phyloP scores from a whole-genome alignment of 2,797 vertebrate species.

The Leucoraja ocellata region DNA sequence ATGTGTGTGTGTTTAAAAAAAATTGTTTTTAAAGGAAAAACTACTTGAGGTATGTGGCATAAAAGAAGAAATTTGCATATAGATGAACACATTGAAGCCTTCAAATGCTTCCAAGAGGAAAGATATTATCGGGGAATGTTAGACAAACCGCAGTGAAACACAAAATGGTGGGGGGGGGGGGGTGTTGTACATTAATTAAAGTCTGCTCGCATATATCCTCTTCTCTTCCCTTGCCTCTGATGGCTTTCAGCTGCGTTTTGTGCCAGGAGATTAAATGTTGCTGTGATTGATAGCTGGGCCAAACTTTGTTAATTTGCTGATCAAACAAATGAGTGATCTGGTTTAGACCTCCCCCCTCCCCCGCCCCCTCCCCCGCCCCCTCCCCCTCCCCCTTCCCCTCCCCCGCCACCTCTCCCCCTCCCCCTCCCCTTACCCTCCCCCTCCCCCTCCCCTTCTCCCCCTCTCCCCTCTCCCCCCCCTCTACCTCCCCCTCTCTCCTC shows the following conservation, averaged over 20 bases:
- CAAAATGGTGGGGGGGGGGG: conserved; percentile 11
- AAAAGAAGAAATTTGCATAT: conserved; percentile 1
- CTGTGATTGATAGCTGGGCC: conserved; percentile 30
- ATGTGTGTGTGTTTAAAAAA: no score
- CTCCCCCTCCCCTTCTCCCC: no score
- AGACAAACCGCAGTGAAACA: neutral
- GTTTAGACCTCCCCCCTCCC: neutral
- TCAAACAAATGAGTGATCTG: conserved; percentile 3
- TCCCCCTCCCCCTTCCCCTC: no score
- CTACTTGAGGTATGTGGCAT: neutral
- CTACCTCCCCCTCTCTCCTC: no score
- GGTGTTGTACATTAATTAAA: conserved; percentile 27
- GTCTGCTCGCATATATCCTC: conserved; percentile 9
- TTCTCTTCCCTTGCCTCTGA: neutral
- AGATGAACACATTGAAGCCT: conserved; percentile 2
- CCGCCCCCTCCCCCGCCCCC: no score
- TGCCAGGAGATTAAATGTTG: neutral
- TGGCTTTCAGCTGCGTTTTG: conserved; percentile 16
- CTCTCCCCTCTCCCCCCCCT: no score
- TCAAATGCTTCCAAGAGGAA: neutral
- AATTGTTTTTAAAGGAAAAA: neutral
- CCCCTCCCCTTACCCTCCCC: no score
- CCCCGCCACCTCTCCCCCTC: no score
- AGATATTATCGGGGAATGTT: conserved; percentile 14
- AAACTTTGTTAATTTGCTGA: conserved; percentile 27